phyloP scores from a whole-genome alignment of 2,888 invertebrate species.

The Ophion costatus region DNA sequence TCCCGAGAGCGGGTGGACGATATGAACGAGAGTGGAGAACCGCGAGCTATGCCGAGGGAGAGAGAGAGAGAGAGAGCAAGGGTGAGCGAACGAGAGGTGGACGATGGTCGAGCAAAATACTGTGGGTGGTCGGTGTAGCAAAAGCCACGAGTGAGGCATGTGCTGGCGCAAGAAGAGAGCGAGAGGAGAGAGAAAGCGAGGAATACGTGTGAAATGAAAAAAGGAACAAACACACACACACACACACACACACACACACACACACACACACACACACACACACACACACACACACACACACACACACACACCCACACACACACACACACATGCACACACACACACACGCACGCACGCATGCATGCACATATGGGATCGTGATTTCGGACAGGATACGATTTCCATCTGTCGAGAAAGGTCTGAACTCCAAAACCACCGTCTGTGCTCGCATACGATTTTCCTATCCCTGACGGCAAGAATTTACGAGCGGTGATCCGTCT shows the following conservation, averaged over 20 bases:
- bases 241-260: neutral
- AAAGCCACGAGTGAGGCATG: constrained; percentile 42
- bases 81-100: constrained; percentile 31
- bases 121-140: constrained; percentile 27
- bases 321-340: neutral
- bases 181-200: constrained; percentile 6
- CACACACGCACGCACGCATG: neutral
- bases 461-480: constrained; percentile 70
- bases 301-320: neutral
- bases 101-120: constrained; percentile 40
- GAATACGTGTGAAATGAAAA: neutral
- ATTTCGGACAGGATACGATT: constrained; percentile 42
- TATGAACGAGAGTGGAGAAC: constrained; percentile 37
- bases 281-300: neutral
- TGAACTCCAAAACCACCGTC: constrained; percentile 32
- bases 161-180: constrained; percentile 29
- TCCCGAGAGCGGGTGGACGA: constrained; percentile 27
- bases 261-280: neutral
- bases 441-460: constrained; percentile 34
- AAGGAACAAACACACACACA: neutral
- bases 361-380: neutral
- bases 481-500: constrained; percentile 73
- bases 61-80: neutral
- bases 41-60: constrained; percentile 6
- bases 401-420: constrained; percentile 44